Conservation (phyloP, 2,113 vertebrate genomes). For the Suricata suricatta region DNA sequence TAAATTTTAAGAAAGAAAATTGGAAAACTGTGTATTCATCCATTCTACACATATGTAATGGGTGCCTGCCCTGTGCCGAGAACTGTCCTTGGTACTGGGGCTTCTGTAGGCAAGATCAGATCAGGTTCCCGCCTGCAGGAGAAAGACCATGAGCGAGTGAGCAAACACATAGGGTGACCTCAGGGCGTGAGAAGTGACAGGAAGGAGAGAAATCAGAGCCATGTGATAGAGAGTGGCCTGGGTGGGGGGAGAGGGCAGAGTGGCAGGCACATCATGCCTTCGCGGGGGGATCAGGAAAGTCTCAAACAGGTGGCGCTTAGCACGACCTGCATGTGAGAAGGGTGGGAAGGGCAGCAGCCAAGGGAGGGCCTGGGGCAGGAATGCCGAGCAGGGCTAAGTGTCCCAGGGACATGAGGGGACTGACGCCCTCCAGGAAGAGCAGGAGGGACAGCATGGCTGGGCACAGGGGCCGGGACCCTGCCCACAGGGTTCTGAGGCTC, state of each 20-base stretch:
- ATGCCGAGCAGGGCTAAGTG: neutral
- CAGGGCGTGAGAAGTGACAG: neutral
- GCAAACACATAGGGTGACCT: neutral
- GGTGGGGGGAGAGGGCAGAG: too few species aligned
- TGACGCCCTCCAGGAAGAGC: neutral
- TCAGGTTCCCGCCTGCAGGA: neutral
- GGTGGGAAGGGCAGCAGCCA: neutral
- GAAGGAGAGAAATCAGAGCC: neutral
- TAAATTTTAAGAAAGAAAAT: neutral
- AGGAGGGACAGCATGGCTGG: neutral
- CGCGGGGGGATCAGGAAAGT: neutral
- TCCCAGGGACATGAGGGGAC: rapidly evolving
- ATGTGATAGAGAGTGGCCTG: neutral
- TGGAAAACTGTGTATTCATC: neutral
- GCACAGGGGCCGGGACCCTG: neutral
- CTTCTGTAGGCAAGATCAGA: neutral
- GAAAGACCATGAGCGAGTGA: neutral
- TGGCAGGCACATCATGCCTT: neutral
- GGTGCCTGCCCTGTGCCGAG: neutral
- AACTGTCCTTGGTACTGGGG: neutral
- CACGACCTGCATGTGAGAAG: neutral
- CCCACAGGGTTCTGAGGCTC: neutral
- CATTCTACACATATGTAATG: neutral
- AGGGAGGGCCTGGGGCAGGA: neutral
- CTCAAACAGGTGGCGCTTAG: rapidly evolving